These are phyloP conservation scores for Mactromeris polynyma DNA, from an alignment of 2,888 invertebrate genomes.

Conservation along the genomic window DNA sequence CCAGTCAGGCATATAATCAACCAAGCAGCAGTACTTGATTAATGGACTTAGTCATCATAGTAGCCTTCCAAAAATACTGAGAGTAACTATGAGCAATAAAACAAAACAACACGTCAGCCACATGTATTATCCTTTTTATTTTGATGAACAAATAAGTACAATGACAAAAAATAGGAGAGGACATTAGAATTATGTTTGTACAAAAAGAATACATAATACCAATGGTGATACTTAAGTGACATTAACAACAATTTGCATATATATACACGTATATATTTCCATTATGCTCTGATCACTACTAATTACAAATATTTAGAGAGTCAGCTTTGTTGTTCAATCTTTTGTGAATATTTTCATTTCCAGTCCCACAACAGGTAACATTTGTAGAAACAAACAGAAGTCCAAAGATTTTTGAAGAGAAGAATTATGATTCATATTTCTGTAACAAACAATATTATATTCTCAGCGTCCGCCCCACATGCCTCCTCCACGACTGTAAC, in stretches of 20 bases:
- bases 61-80: too few relatives aligned
- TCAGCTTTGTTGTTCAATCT: not conserved
- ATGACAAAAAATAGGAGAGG: too few relatives aligned
- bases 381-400: not conserved
- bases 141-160: too few relatives aligned
- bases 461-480: slow-evolving; percentile 34
- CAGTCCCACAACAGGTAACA: not conserved
- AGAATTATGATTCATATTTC: not conserved
- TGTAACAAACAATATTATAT: not conserved
- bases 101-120: too few relatives aligned
- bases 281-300: not conserved
- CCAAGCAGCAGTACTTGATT: too few relatives aligned
- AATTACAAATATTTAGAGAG: not conserved
- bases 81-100: too few relatives aligned
- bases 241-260: not conserved
- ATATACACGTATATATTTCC: not conserved
- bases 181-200: too few relatives aligned
- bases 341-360: not conserved
- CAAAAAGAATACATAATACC: too few relatives aligned
- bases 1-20: too few relatives aligned
- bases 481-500: slow-evolving; percentile 28
- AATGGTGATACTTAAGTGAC: not conserved
- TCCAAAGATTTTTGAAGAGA: not conserved
- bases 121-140: too few relatives aligned
- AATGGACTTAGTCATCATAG: too few relatives aligned